Percentiles rank a stretch among this genome's conserved stretches.
These are phyloP conservation scores for Aphidius ervi DNA, from an alignment of 1,140 invertebrate genomes.

Conservation along the genomic window DNA sequence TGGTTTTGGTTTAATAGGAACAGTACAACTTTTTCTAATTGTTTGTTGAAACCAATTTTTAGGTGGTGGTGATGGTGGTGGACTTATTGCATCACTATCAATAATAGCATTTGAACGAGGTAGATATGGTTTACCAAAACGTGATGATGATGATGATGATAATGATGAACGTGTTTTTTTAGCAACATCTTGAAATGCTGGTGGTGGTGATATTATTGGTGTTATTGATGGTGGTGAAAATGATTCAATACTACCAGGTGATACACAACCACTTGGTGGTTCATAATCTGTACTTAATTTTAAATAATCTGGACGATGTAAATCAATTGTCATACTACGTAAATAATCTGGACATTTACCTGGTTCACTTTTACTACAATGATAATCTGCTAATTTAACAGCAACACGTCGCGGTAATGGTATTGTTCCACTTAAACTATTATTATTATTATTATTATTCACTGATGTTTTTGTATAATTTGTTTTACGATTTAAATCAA, in stretches of 20 bases:
- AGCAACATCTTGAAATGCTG: slow-evolving; percentile 57
- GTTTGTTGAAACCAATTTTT: slow-evolving; percentile 41
- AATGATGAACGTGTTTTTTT: slow-evolving; percentile 32
- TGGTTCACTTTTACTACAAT: slow-evolving; percentile 57
- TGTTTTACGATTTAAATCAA: slow-evolving; percentile 53
- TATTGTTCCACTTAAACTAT: slow-evolving; percentile 33
- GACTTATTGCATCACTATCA: slow-evolving; percentile 56
- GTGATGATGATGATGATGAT: slow-evolving; percentile 32
- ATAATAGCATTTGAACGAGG: slow-evolving; percentile 57
- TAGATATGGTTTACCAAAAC: slow-evolving; percentile 53
- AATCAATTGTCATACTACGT: slow-evolving; percentile 22
- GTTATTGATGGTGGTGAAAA: slow-evolving; percentile 57
- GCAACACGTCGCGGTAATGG: slow-evolving; percentile 44
- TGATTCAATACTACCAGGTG: slow-evolving; percentile 50
- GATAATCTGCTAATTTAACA: slow-evolving; percentile 57
- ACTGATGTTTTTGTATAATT: slow-evolving; percentile 31
- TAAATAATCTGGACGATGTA: slow-evolving; percentile 41
- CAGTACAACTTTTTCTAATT: slow-evolving; percentile 29
- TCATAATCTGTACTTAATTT: slow-evolving; percentile 47
- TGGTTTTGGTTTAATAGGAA: slow-evolving; percentile 23
- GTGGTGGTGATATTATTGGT: slow-evolving; percentile 61
- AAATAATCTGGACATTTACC: slow-evolving; percentile 44
- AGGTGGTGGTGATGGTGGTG: slow-evolving; percentile 47
- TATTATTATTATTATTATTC: slow-evolving; percentile 23
- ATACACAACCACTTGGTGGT: slow-evolving; percentile 39